A percentile compares a stretch with the other conserved stretches of the same genome.
phyloP scores from a whole-genome alignment of 2,797 vertebrate species.

The Buphagus erythrorhynchus region DNA sequence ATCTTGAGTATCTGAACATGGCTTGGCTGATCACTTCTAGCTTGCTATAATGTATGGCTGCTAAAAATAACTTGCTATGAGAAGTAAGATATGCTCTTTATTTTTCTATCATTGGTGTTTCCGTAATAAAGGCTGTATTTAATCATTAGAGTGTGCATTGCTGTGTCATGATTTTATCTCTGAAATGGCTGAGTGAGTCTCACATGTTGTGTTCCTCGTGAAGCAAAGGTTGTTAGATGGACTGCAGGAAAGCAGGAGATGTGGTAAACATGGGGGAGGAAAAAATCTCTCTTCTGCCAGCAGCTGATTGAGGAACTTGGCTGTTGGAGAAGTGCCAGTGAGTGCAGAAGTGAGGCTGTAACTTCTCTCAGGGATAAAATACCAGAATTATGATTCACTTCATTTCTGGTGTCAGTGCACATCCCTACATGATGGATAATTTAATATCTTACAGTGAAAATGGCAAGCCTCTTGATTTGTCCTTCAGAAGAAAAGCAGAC shows the following conservation, averaged over 20 bases:
- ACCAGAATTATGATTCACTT: neutral
- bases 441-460: neutral
- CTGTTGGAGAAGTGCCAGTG: neutral
- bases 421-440: neutral
- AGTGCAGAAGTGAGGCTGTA: neutral
- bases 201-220: neutral
- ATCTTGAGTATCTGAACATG: neutral
- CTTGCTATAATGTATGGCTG: neutral
- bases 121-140: conserved; percentile 31
- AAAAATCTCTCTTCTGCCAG: neutral
- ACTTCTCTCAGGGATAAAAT: neutral
- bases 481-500: neutral
- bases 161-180: neutral
- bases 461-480: neutral
- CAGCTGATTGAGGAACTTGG: neutral
- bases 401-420: neutral
- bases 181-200: neutral
- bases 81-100: neutral
- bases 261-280: neutral
- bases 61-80: neutral
- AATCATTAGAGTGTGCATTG: neutral
- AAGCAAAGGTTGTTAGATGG: neutral
- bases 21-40: neutral
- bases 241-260: neutral
- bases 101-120: conserved; percentile 13